Evolutionary conservation across 2,888 invertebrate genomes (phyloP), one percentile per base, ranked within the genome.

Genomic region (Archaeoteleia sp.): DNA sequence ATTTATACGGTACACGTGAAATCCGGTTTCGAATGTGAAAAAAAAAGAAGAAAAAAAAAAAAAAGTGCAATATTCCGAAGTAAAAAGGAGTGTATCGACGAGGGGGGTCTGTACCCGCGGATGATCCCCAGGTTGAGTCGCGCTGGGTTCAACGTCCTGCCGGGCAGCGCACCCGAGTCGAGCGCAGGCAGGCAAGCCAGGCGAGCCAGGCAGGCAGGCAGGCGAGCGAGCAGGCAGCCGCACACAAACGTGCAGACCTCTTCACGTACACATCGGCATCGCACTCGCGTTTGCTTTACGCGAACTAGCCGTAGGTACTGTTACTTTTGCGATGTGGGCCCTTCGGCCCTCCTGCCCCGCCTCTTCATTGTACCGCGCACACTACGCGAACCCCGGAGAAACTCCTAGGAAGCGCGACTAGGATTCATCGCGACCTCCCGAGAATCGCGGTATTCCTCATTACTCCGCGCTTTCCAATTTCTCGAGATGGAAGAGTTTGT

Each of bases 41-140:
- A 45, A 15, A n/a, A n/a, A n/a, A n/a, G n/a, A n/a, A n/a, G n/a
- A n/a, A n/a, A n/a, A n/a, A n/a, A n/a, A n/a, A n/a, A n/a, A n/a
- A 46, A 54, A 68, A 40, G 30, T 42, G 51, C 57, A 45, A 35
- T 37, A 55, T 55, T 43, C 49, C 49, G 32, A 42, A 40, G 62
- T 43, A 62, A 57, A 67, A 57, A 57, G 30, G 49, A 30, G 57
- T 20, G 49, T 29, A 49, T 53, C 55, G 48, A 58, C 58, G 51
- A 54, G 67, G 58, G 60, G 62, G 66, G 53, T 58, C 67, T 65
- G 60, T 70, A 58, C 67, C 53, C 68, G 80, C 72, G 72, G 80
- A 81, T 79, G 80, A 80, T 82, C 83, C 83, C 83, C 83, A 84
- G 82, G 84, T 84, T 84, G 84, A 85, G 85, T 82, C 81, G 83